Base-by-base conservation (phyloP, 1,140 invertebrate genomes). In the Tetragonula clypearis region DNA sequence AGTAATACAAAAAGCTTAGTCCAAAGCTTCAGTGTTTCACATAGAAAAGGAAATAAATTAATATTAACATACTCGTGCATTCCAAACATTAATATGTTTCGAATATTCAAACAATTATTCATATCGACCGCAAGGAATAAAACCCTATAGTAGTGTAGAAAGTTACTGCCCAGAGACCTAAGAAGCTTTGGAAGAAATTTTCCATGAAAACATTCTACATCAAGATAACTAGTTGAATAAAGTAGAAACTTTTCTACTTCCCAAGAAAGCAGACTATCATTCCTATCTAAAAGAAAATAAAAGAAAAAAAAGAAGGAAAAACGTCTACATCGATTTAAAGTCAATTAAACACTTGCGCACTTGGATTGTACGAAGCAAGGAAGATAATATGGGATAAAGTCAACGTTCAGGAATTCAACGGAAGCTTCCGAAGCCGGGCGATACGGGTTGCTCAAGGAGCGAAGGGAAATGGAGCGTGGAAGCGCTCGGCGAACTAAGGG, bases 371-470 rank as follows among this genome's bases (percentile, higher is more conserved):
- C 19, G 19, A 55, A 53, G n/a, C 23, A 73, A 53, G 3, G n/a
- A 79, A 53, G 60, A 30, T 30, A 30, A 26, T 19, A 41, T 1
- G 6, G 15, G 35, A 30, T 30, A 58, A 72, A 66, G 56, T 60
- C 15, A 53, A n/a, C 41, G 66, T 71, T 5, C 55, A 60, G 62
- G 21, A 60, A 76, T 55, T 60, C 35, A 12, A 69, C 30, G 55
- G 65, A 65, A 75, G 60, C 15, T 60, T 76, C n/a, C 49, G 30
- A 76, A 87, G 41, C 41, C 65, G 79, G 79, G 86, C 55, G 77
- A 90, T 88, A 87, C 68, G 66, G 82, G 55, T 49, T 80, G 73
- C 35, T 80, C 58, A 82, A 85, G 82, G 80, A 90, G 72, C 26
- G n/a, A 55, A 21, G n/a, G 41, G 71, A 72, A 72, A 72, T 41